Base-by-base conservation (phyloP, 2,888 invertebrate species). In the Netelia inedita region DNA sequence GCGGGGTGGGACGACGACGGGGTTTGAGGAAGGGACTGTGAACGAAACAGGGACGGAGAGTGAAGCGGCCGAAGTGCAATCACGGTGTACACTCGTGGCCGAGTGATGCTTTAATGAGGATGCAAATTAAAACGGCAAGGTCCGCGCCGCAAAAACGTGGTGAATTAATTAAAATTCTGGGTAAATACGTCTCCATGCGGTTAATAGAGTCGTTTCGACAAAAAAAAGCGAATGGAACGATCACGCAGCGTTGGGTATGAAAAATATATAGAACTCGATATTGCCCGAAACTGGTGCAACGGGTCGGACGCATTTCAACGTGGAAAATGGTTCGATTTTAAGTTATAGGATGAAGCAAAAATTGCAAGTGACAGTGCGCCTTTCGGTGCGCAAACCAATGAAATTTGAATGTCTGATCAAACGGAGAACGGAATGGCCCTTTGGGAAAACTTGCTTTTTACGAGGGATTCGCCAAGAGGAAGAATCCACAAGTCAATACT, bases 81-180 rank as follows among this genome's bases (percentile, higher is more conserved):
- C 41, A 71, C 55, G 63, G 59, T 43, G 46, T 55, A 59, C 78
- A 46, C 46, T 35, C 57, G 59, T 21, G 74, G 65, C 75, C 65
- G 66, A 21, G 59, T 23, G 66, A 65, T 35, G 71, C 69, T 84
- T 84, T 87, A 82, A 87, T 80, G 82, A 82, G 82, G 71, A 82
- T 84, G 82, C 79, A 82, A 84, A 87, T 86, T 74, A 80, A 86
- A 76, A 72, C 53, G 73, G 69, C 75, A 28, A 71, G 79, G 65
- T 46, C 73, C 55, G 46, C 11, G 61, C 46, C 10, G 50, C 50
- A 57, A 61, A 73, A 63, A 46, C 63, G 21, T 46, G 21, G 68
- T 78, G 65, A 76, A 75, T 85, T 81, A 73, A 74, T 81, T 69
- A 75, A 85, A 75, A 79, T 71, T 74, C 43, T 55, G 50, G 21